Evolutionary conservation across 2,888 invertebrate genomes (phyloP).

Genomic region (Folsomia candida): DNA sequence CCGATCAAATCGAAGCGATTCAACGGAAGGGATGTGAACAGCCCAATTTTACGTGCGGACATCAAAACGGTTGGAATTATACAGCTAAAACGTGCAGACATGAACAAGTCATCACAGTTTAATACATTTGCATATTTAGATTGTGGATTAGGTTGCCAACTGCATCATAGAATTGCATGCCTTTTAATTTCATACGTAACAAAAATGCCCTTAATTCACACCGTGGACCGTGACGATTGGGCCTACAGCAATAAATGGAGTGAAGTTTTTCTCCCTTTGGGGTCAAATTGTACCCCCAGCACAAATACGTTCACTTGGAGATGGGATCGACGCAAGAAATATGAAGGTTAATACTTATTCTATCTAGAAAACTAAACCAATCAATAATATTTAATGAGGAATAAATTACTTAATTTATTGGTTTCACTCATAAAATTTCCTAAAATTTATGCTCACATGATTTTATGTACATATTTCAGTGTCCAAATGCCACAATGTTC

Average conservation of each 20-base stretch:
- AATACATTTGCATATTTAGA: slow-evolving; percentile 8
- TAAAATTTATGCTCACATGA: no score
- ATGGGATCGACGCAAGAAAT: slow-evolving; percentile 15
- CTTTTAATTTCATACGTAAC: slow-evolving; percentile 24
- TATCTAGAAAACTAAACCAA: background rate
- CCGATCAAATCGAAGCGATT: background rate
- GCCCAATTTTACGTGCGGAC: background rate
- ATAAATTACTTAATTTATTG: no score
- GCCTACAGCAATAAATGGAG: slow-evolving; percentile 17
- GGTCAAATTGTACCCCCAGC: slow-evolving; percentile 19
- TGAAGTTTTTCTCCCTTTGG: slow-evolving; percentile 18
- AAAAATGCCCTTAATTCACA: slow-evolving; percentile 30
- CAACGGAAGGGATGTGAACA: background rate
- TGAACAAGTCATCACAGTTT: background rate
- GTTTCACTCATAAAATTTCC: no score
- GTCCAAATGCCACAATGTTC: no score
- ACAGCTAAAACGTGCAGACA: background rate
- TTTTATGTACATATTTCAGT: no score
- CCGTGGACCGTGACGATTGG: slow-evolving; percentile 20
- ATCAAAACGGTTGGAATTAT: background rate
- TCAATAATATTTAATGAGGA: no score
- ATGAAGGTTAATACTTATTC: slow-evolving; percentile 8
- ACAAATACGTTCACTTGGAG: slow-evolving; percentile 14
- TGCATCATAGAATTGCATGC: slow-evolving; percentile 31
- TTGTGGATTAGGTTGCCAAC: slow-evolving; percentile 35